phyloP scores from a whole-genome alignment of 2,888 invertebrate species.

The Andrena chrysosceles region DNA sequence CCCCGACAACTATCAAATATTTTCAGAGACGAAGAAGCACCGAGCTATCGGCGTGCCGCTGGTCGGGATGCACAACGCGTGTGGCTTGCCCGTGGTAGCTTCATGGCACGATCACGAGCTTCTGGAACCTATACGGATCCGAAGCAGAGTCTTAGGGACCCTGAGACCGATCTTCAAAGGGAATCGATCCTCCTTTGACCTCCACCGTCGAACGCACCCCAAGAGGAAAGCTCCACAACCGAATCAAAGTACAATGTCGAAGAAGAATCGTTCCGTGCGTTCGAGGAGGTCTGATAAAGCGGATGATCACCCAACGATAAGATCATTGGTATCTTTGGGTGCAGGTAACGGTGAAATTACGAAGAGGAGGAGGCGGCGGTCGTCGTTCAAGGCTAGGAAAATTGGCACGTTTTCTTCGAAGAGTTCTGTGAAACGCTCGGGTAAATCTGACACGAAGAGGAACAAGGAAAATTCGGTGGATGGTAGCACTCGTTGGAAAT shows the following conservation, averaged over 20 bases:
- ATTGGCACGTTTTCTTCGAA: conserved; percentile 68
- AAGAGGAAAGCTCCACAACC: conserved; percentile 63
- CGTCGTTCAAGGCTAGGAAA: conserved; percentile 72
- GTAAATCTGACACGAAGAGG: conserved; percentile 24
- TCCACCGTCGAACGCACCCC: conserved; percentile 58
- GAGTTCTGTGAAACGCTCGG: conserved; percentile 48
- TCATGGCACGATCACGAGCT: conserved; percentile 65
- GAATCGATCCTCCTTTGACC: conserved; percentile 33
- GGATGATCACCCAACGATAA: conserved; percentile 45
- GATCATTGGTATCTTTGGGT: conserved; percentile 34
- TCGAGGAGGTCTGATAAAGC: conserved; percentile 19
- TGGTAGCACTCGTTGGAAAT: conserved; percentile 42
- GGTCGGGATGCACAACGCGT: conserved; percentile 82
- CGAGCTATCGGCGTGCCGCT: conserved; percentile 80
- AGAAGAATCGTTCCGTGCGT: conserved; percentile 7
- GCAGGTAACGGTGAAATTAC: conserved; percentile 18
- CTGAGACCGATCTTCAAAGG: conserved; percentile 53
- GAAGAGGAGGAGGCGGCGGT: conserved; percentile 58
- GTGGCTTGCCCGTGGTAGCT: conserved; percentile 78
- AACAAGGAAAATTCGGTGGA: conserved; percentile 54
- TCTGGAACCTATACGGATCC: conserved; percentile 43
- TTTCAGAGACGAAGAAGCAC: conserved; percentile 61
- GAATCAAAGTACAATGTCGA: conserved; percentile 14
- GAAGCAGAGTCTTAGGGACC: conserved; percentile 45
- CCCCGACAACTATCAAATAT: conserved; percentile 31